phyloP scores from a whole-genome alignment of 2,888 invertebrate genomes.

The Thereva unica region DNA sequence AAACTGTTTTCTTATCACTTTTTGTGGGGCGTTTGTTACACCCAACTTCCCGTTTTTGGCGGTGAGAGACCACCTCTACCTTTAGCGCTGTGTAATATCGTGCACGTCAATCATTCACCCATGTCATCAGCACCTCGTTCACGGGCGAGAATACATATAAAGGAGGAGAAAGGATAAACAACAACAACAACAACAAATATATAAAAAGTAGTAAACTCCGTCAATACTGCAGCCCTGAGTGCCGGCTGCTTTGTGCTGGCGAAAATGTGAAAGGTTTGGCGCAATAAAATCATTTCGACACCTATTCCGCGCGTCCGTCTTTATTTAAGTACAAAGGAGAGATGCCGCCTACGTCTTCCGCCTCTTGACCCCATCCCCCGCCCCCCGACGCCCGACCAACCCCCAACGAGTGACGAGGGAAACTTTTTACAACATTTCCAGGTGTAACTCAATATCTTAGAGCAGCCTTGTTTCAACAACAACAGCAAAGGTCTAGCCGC shows the following conservation, averaged over 20 bases:
- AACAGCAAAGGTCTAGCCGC: too few species aligned
- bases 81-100: conserved; percentile 16
- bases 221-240: conserved; percentile 2
- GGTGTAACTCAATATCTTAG: conserved; percentile 36
- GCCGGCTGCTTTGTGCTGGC: background rate
- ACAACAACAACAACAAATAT: background rate
- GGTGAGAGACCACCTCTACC: background rate
- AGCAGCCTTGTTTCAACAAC: background rate
- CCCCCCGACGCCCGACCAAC: too few species aligned
- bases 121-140: conserved; percentile 31
- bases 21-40: conserved; percentile 15
- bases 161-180: background rate
- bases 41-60: conserved; percentile 9
- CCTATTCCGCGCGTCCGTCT: background rate
- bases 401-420: background rate
- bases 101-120: conserved; percentile 39
- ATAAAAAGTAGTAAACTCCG: conserved; percentile 9
- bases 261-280: conserved; percentile 26
- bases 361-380: too few species aligned
- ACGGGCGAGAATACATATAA: conserved; percentile 10
- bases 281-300: conserved; percentile 15
- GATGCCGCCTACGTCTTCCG: background rate
- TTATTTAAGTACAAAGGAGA: background rate
- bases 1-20: conserved; percentile 30
- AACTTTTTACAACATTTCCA: conserved; percentile 4